Evolutionary conservation across 2,888 invertebrate genomes (phyloP).

Genomic region (Oscheius sp.): DNA sequence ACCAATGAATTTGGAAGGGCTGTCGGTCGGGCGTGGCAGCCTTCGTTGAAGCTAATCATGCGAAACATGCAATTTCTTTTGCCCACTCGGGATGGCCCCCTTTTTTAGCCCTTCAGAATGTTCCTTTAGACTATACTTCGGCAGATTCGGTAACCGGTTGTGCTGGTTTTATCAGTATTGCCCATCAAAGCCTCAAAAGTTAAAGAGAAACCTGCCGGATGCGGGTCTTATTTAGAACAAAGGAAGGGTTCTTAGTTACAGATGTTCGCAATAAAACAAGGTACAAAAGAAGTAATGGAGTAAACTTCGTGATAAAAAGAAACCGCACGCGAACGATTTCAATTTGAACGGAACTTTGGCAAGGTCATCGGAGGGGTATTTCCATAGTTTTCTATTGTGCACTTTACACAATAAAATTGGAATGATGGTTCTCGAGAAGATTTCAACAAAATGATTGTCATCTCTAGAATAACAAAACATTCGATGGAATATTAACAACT

Average conservation of each 20-base stretch:
- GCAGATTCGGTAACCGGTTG: neutral
- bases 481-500: too few relatives aligned
- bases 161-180: too few relatives aligned
- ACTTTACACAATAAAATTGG: slow-evolving; percentile 15
- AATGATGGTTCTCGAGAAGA: slow-evolving; percentile 8
- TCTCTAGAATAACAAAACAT: too few relatives aligned
- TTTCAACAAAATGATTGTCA: neutral
- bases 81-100: neutral
- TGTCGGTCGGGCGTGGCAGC: slow-evolving; percentile 11
- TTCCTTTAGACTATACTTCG: neutral
- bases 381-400: slow-evolving; percentile 17
- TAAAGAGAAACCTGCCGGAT: too few relatives aligned
- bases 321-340: slow-evolving; percentile 15
- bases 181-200: too few relatives aligned
- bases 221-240: too few relatives aligned
- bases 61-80: slow-evolving; percentile 3
- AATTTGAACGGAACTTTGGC: slow-evolving; percentile 19
- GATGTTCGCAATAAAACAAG: too few relatives aligned
- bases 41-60: slow-evolving; percentile 11
- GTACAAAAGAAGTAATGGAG: too few relatives aligned
- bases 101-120: neutral
- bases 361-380: neutral
- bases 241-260: too few relatives aligned
- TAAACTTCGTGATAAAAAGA: slow-evolving; percentile 14
- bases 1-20: slow-evolving; percentile 26